Evolutionary conservation across 2,888 invertebrate species (phyloP).

Genomic region (Ichneumon xanthorius): DNA sequence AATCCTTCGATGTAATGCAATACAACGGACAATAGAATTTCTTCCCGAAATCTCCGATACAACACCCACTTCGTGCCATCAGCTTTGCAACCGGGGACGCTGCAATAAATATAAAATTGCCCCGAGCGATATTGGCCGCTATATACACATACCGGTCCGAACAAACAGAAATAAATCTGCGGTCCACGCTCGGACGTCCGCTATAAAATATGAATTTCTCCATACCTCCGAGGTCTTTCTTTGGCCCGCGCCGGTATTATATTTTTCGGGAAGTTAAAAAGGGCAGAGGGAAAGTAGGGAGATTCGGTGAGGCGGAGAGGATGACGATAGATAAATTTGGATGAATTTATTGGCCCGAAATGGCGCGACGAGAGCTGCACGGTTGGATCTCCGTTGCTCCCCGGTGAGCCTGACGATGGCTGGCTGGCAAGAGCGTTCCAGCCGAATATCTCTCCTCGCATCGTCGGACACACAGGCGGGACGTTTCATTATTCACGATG

Average conservation of each 20-base stretch:
- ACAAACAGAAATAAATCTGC: slow-evolving; percentile 37
- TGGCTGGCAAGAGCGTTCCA: slow-evolving; percentile 21
- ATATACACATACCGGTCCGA: neutral
- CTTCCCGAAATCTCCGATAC: neutral
- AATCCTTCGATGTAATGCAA: neutral
- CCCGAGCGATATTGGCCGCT: neutral
- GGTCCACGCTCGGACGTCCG: slow-evolving; percentile 12
- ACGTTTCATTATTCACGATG: slow-evolving; percentile 64
- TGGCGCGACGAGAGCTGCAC: slow-evolving; percentile 8
- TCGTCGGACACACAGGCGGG: slow-evolving; percentile 39
- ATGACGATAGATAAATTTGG: slow-evolving; percentile 62
- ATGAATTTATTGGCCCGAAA: slow-evolving; percentile 59
- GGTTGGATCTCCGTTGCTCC: slow-evolving; percentile 24
- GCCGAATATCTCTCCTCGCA: slow-evolving; percentile 14
- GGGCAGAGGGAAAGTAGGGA: neutral
- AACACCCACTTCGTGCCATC: slow-evolving; percentile 15
- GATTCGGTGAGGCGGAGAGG: neutral
- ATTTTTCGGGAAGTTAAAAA: slow-evolving; percentile 33
- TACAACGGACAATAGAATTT: slow-evolving; percentile 25
- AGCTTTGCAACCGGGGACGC: neutral
- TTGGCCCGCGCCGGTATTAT: slow-evolving; percentile 27
- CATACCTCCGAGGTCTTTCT: slow-evolving; percentile 10
- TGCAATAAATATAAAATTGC: slow-evolving; percentile 5
- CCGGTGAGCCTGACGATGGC: slow-evolving; percentile 21
- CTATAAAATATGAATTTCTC: slow-evolving; percentile 42